These are phyloP conservation scores for Rhodinocichla rosea DNA, from an alignment of 2,113 vertebrate genomes.

Conservation along the genomic window DNA sequence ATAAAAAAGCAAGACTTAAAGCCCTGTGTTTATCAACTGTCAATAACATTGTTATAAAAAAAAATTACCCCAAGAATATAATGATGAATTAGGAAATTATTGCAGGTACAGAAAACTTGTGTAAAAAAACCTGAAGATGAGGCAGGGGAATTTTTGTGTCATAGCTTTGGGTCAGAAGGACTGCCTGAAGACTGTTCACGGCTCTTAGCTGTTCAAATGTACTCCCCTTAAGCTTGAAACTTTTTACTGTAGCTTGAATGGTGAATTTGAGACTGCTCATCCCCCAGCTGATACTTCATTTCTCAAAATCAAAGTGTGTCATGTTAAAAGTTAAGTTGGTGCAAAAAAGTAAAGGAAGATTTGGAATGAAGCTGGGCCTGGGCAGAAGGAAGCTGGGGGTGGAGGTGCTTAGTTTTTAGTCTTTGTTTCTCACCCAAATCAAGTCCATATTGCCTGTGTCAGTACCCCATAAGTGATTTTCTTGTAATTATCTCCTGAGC, in stretches of 20 bases:
- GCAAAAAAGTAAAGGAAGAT: background rate
- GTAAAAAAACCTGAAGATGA: background rate
- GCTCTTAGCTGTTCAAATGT: background rate
- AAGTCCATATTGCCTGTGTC: background rate
- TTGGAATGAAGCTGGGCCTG: background rate
- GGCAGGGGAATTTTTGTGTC: background rate
- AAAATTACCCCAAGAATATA: background rate
- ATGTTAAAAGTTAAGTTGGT: background rate
- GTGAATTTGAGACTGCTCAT: background rate
- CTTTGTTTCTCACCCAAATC: background rate
- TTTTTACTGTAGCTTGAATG: background rate
- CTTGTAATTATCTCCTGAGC: background rate
- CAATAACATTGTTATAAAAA: background rate
- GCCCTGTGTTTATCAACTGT: background rate
- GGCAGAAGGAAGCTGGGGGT: background rate
- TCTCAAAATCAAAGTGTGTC: background rate
- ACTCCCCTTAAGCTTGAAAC: background rate
- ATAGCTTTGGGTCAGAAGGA: background rate
- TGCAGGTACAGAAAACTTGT: background rate
- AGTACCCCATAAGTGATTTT: background rate
- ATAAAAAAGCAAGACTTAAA: background rate
- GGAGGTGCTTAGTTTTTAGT: background rate
- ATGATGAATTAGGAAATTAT: background rate
- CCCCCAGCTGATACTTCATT: background rate
- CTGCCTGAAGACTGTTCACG: rapidly evolving